phyloP scores from a whole-genome alignment of 2,113 vertebrate genomes.

The Gavialis gangeticus region DNA sequence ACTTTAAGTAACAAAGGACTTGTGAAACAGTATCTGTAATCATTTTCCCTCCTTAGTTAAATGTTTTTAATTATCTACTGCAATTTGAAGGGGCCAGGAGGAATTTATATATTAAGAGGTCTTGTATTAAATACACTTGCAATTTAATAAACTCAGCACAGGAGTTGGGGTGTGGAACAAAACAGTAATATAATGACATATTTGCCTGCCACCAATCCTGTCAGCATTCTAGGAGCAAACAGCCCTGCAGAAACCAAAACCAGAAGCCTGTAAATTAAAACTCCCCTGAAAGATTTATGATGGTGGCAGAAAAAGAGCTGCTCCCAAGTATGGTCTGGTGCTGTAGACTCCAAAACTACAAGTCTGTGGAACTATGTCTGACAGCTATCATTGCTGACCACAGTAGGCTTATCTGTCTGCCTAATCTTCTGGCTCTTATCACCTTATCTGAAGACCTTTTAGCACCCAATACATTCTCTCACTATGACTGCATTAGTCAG shows the following conservation, averaged over 20 bases:
- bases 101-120: not conserved
- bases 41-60: fast-evolving
- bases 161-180: fast-evolving
- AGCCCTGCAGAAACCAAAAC: fast-evolving
- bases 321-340: too few species aligned
- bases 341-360: too few species aligned
- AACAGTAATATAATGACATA: not conserved
- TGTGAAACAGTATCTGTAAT: fast-evolving
- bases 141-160: not conserved
- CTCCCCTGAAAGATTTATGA: not conserved
- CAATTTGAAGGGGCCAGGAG: not conserved
- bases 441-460: not conserved
- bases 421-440: not conserved
- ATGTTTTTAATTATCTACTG: not conserved
- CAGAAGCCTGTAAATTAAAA: not conserved
- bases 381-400: not conserved
- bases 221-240: not conserved
- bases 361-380: not conserved
- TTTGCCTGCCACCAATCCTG: fast-evolving
- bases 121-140: not conserved
- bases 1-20: not conserved
- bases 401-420: not conserved
- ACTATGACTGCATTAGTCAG: not conserved
- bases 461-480: not conserved
- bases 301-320: not conserved